These are phyloP conservation scores for Acinonyx jubatus DNA, from an alignment of 2,113 vertebrate genomes.

Conservation along the genomic window DNA sequence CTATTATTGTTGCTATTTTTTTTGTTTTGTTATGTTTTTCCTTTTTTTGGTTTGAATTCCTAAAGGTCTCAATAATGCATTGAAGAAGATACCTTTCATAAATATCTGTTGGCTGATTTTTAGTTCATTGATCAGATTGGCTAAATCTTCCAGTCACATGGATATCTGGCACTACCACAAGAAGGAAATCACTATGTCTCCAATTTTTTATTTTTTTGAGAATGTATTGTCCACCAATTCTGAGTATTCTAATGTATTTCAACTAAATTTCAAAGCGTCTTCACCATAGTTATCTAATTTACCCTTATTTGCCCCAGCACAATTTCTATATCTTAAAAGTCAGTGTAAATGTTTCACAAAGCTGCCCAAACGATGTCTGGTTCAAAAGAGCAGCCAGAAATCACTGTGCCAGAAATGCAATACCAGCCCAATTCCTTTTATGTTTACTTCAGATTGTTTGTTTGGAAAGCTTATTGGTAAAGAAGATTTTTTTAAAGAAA, in stretches of 20 bases:
- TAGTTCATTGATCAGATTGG: background rate
- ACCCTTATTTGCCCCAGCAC: background rate
- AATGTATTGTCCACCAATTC: background rate
- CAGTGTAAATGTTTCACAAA: constrained; percentile 14
- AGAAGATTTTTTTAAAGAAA: background rate
- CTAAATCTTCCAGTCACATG: background rate
- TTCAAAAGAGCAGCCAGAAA: constrained; percentile 48
- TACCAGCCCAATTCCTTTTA: constrained; percentile 70
- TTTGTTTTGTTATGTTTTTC: background rate
- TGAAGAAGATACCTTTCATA: background rate
- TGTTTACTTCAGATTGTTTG: constrained; percentile 77
- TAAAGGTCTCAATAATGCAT: background rate
- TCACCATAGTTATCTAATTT: background rate
- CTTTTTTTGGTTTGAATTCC: background rate
- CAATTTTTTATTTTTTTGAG: background rate
- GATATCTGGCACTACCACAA: background rate
- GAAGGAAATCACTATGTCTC: background rate
- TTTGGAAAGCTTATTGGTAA: constrained; percentile 77
- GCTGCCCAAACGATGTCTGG: background rate
- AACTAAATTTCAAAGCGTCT: background rate
- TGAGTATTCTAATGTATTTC: background rate
- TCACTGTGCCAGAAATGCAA: constrained; percentile 60
- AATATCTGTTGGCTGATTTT: constrained; percentile 1
- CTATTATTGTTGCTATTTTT: background rate
- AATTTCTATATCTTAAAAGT: constrained; percentile 30